Base-by-base conservation (phyloP, 2,797 vertebrate species). In the Gorsachius magnificus region DNA sequence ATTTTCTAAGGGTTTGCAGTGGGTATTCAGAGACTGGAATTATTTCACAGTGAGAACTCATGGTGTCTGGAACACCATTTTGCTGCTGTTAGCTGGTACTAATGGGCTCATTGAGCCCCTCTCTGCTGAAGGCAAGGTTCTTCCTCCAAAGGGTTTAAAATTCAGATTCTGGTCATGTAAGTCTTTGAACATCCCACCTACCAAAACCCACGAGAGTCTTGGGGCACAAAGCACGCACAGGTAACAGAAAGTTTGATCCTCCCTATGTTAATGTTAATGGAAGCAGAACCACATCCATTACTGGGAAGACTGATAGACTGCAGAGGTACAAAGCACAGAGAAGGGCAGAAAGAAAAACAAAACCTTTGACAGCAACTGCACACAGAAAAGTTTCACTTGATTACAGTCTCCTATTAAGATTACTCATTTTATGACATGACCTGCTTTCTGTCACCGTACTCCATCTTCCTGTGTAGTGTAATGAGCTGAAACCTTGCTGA, bases 381-480 rank as follows among this genome's bases (percentile, higher is more conserved):
- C 13, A 28, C 25, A 41, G 74, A 74, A 61, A 96, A 89, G 53
- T 80, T 80, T 89, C 79, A 86, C 66, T 86, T 93, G 85, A 82
- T 95, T 93, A 88, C 36, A 74, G 46, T 90, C 60, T 94, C 31
- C 28, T 45, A 72, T 78, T 76, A 90, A 90, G 77, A 88, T 87
- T 90, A 92, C 80, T 94, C 74, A 84, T 95, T 97, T 90, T 92
- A 91, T 76, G 76, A 87, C 72, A 81, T 22, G 82, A 90, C 53
- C 90, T 96, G 91, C 78, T 95, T 96, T 95, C 83, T 88, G 76
- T 95, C 93, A 96, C 70, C 8, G 1, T 68, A 38, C 9, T 75
- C 64, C 0, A 0, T 57, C 66, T 93, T 95, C 83, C 93, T 74
- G 93, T 35, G 56, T 48, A 91, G 70, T n/a, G 54, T 83, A 93